phyloP scores from a whole-genome alignment of 2,113 vertebrate genomes.

The Pagrus major region DNA sequence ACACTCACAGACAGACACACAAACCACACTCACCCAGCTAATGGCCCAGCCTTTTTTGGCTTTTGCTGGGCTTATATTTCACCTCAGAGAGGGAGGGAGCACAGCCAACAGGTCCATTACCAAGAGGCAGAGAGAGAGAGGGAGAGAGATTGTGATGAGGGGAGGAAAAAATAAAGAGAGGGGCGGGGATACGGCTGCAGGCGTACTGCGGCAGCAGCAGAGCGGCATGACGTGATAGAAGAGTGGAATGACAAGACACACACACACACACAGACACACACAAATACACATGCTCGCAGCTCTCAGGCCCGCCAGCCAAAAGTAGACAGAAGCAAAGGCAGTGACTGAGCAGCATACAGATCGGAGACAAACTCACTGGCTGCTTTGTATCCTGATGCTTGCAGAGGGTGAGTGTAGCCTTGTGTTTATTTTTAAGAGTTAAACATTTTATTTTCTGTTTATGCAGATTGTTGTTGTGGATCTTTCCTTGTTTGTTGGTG shows the following conservation, averaged over 20 bases:
- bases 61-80: conserved; percentile 78
- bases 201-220: conserved; percentile 81
- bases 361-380: conserved; percentile 39
- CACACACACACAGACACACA: conserved; percentile 52
- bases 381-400: conserved; percentile 29
- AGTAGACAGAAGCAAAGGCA: conserved; percentile 57
- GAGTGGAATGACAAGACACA: conserved; percentile 62
- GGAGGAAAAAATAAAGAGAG: conserved; percentile 36
- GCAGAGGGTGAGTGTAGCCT: conserved; percentile 63
- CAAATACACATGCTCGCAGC: conserved; percentile 60
- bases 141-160: conserved; percentile 47
- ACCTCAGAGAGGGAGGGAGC: conserved; percentile 67
- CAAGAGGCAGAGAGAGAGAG: conserved; percentile 45
- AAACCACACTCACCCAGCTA: conserved; percentile 71
- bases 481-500: neutral
- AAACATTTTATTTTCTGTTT: neutral
- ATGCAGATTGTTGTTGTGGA: neutral
- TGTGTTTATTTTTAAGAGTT: neutral
- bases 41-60: conserved; percentile 70
- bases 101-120: conserved; percentile 82
- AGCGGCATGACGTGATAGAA: conserved; percentile 79
- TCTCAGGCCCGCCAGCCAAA: conserved; percentile 52
- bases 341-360: conserved; percentile 63
- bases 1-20: conserved; percentile 35
- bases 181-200: conserved; percentile 73